phyloP scores from a whole-genome alignment of 2,113 vertebrate genomes.

The Malurus elegans region DNA sequence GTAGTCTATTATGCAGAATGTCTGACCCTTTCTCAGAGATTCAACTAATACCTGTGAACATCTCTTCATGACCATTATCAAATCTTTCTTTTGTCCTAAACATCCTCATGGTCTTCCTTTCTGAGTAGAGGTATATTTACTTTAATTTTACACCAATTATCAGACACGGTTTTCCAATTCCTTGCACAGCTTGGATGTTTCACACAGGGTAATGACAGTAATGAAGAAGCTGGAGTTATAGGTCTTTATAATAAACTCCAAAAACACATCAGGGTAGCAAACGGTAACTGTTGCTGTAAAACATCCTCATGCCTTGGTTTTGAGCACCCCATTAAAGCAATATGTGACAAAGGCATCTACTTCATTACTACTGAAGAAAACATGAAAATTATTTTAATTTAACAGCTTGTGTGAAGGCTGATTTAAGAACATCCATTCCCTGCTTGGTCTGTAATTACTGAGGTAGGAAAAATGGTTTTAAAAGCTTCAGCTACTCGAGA shows the following conservation, averaged over 20 bases:
- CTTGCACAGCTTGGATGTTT: neutral
- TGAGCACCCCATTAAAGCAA: neutral
- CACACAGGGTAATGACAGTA: neutral
- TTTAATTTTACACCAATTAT: neutral
- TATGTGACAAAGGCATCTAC: neutral
- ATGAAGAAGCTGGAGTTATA: neutral
- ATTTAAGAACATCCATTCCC: neutral
- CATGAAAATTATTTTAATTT: neutral
- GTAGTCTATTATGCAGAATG: neutral
- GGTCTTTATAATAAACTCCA: neutral
- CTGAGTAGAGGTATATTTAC: neutral
- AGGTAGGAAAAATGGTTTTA: neutral
- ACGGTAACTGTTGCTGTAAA: neutral
- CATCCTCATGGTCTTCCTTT: neutral
- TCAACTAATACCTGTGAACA: neutral
- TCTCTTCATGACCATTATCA: neutral
- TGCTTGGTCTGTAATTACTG: neutral
- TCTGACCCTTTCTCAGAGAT: neutral
- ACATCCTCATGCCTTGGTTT: neutral
- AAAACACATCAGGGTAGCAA: neutral
- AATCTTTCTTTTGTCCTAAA: neutral
- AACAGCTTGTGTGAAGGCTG: neutral
- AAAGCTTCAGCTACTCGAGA: neutral
- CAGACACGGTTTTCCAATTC: neutral
- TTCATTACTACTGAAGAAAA: neutral